Base-by-base conservation (phyloP, 2,113 vertebrate species). In the Planiliza haematocheilus region DNA sequence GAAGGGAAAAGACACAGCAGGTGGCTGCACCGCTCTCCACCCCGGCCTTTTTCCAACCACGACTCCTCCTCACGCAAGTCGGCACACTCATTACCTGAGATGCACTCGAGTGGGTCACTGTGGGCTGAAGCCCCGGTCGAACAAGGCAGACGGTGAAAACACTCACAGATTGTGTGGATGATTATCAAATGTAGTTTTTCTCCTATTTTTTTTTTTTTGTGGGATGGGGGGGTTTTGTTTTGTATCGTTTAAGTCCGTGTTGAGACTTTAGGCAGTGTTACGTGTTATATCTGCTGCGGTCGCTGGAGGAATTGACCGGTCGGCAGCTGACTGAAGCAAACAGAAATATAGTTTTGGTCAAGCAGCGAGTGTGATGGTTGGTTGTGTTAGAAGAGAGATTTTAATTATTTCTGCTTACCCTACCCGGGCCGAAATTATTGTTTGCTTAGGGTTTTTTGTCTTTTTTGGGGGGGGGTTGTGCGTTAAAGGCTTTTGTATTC, bases 131-230 rank as follows among this genome's bases (percentile, higher is more conserved):
- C 64, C 76, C 84, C 73, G 66, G 64, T 75, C 24, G n/a, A 65
- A 68, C 74, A 63, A 88, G 84, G 83, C 68, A 53, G 71, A 76
- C 74, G 14, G 78, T 85, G 86, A 84, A 89, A 89, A 90, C 85
- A 79, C 83, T 81, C 85, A 34, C 55, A 58, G 61, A 79, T 78
- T 81, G 73, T 71, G 70, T 82, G 68, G 70, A 71, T 80, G 58
- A 74, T 69, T 77, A 82, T 85, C 55, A 72, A 78, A 75, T 71
- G 45, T 77, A 61, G 69, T 69, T 51, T 73, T n/a, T 34, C 4
- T 7, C 24, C 37, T 51, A 13, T 41, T 9, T 56, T 64, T 49
- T 41, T 20, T 24, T 75, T 81, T 39, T 11, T 43, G 10, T 37
- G 43, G 34, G 57, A 10, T 71, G 36, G 37, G 50, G 57, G 10